Evolutionary conservation across 2,113 vertebrate species (phyloP), one percentile per base, ranked within the genome.

Genomic region (Tachysurus vachellii): DNA sequence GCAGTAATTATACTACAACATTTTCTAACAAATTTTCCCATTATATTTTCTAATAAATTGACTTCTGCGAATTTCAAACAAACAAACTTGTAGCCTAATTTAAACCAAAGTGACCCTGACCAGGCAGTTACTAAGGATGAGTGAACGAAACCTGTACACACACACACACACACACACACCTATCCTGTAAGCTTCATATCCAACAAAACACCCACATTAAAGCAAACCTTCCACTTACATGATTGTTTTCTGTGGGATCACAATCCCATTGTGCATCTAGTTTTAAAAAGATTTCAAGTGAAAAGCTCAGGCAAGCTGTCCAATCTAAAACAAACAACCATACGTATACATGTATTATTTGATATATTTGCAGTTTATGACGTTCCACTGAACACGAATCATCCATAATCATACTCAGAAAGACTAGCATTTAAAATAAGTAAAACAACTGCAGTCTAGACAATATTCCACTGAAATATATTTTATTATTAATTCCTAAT

Each of bases 401-500:
- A 71, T 21, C 36, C 28, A n/a, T n/a, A 76, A 50, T 7, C 26
- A 79, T 79, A 8, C 12, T 8, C 16, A 28, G 54, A 28, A 79
- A 28, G 0, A 36, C 9, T 28, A 56, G 14, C 19, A 6, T 16
- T 53, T 53, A 19, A 36, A 56, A 77, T 5, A 16, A 47, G 2
- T 36, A 23, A 73, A 77, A 73, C 3, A 44, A 26, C 26, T 36
- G 14, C 76, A 80, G n/a, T 21, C 53, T 31, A 9, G 77, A 57
- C 57, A 80, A 80, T 54, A 47, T 79, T 77, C 26, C 12, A 42
- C 26, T 53, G 42, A 83, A 86, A 83, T 57, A 82, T 59, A 17
- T 23, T 21, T 14, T n/a, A 57, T 83, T 68, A 86, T 79, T 70
- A 86, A 59, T 83, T 79, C 36, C 42, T 80, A 53, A 88, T 36